Percentiles rank a stretch among this genome's conserved stretches.
Conservation (phyloP, 2,888 invertebrate genomes). For the Pammene fasciana region DNA sequence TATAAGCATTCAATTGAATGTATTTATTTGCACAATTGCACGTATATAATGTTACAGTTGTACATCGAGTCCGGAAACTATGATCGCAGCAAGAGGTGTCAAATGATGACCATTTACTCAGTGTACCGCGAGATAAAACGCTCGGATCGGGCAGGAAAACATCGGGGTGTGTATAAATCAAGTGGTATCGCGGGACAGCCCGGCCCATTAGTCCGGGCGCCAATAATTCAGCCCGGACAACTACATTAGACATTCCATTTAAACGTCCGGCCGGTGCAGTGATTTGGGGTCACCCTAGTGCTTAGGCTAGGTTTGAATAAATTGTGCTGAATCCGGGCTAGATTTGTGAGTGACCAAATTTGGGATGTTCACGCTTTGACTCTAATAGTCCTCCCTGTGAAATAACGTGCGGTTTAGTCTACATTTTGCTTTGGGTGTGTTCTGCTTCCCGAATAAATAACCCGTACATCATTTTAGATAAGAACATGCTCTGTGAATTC, state of each 20-base stretch:
- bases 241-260: slow-evolving; percentile 46
- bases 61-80: background rate
- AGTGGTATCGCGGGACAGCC: slow-evolving; percentile 47
- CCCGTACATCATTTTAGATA: too few relatives aligned
- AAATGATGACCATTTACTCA: slow-evolving; percentile 27
- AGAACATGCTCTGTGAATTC: too few relatives aligned
- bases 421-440: too few relatives aligned
- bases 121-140: slow-evolving; percentile 37
- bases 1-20: too few relatives aligned
- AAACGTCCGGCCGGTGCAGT: slow-evolving; percentile 39
- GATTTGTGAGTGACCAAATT: slow-evolving; percentile 25
- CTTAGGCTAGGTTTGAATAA: slow-evolving; percentile 33
- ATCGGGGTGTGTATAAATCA: slow-evolving; percentile 51
- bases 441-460: too few relatives aligned
- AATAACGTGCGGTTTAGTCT: slow-evolving; percentile 2
- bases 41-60: background rate
- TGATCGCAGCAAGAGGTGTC: slow-evolving; percentile 12
- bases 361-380: background rate
- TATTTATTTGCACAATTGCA: too few relatives aligned
- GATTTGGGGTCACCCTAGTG: slow-evolving; percentile 41
- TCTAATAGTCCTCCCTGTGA: background rate
- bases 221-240: slow-evolving; percentile 51
- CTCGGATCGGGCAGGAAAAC: slow-evolving; percentile 40
- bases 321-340: slow-evolving; percentile 26
- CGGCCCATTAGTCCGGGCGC: slow-evolving; percentile 51